Conservation (phyloP, 2,888 invertebrate species). For the Caenorhabditis sp. region DNA sequence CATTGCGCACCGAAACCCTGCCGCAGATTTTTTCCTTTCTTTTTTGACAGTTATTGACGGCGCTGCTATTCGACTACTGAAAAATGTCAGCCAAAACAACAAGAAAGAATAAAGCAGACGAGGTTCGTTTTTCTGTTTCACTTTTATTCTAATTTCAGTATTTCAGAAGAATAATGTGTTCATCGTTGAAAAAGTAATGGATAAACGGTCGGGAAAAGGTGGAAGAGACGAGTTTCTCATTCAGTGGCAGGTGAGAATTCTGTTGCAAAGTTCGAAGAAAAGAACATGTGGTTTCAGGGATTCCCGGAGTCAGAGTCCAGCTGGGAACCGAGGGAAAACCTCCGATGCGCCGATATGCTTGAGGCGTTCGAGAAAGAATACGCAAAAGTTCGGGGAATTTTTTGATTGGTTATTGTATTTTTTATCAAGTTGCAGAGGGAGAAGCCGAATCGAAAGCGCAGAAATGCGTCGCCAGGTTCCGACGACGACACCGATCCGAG, state of each 20-base stretch:
- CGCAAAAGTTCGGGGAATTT: neutral
- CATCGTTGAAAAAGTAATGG: constrained; percentile 55
- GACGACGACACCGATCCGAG: neutral
- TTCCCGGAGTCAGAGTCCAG: constrained; percentile 51
- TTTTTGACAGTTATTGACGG: neutral
- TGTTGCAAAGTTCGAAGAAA: neutral
- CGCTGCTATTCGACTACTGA: neutral
- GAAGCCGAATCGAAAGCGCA: neutral
- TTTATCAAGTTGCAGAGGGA: constrained; percentile 8
- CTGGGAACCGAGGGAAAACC: constrained; percentile 65
- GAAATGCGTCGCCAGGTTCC: neutral
- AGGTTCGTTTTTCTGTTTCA: neutral
- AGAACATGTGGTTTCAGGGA: constrained; percentile 37
- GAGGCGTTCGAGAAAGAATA: constrained; percentile 40
- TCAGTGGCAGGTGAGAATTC: constrained; percentile 52
- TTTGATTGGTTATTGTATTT: too few species aligned
- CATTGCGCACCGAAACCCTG: too few species aligned
- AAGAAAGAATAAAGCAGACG: neutral
- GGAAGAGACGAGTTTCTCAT: constrained; percentile 54
- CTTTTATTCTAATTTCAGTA: neutral
- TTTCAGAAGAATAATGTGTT: constrained; percentile 42
- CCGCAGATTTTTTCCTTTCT: too few species aligned
- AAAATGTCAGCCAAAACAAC: constrained; percentile 7
- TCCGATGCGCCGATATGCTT: constrained; percentile 49
- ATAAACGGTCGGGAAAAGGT: constrained; percentile 36